phyloP scores from a whole-genome alignment of 2,797 vertebrate genomes.

The Siniperca obscura region DNA sequence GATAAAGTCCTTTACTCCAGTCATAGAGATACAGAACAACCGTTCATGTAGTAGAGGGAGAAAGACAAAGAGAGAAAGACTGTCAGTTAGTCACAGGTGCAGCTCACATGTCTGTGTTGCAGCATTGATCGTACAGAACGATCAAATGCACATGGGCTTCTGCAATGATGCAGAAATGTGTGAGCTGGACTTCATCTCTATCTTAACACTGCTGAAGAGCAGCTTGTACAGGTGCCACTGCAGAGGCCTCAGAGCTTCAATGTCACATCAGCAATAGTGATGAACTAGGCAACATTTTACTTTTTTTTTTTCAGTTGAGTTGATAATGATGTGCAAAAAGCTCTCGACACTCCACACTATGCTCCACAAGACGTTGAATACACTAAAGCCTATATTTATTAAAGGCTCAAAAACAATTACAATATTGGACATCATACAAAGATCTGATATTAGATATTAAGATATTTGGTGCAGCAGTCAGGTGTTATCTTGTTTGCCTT shows the following conservation, averaged over 20 bases:
- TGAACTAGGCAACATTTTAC: neutral
- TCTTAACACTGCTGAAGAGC: slow-evolving; percentile 39
- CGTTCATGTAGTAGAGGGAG: neutral
- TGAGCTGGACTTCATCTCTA: slow-evolving; percentile 38
- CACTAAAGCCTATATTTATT: neutral
- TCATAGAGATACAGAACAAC: neutral
- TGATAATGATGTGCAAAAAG: slow-evolving; percentile 22
- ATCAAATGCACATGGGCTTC: slow-evolving; percentile 28
- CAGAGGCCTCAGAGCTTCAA: slow-evolving; percentile 51
- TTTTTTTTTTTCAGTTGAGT: neutral
- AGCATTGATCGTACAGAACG: slow-evolving; percentile 39
- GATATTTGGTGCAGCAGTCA: neutral
- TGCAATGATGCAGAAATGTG: slow-evolving; percentile 39
- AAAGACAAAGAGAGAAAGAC: slow-evolving; percentile 1
- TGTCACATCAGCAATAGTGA: slow-evolving; percentile 39
- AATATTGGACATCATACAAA: too few species aligned
- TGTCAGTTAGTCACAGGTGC: slow-evolving; percentile 31
- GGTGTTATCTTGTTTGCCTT: neutral
- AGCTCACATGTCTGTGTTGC: slow-evolving; percentile 21
- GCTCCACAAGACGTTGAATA: neutral
- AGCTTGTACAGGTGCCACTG: slow-evolving; percentile 55
- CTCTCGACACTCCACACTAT: neutral
- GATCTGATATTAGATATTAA: neutral
- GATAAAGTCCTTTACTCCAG: neutral
- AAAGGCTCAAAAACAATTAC: neutral